phyloP scores from a whole-genome alignment of 2,113 vertebrate genomes.

The Sminthopsis crassicaudata region DNA sequence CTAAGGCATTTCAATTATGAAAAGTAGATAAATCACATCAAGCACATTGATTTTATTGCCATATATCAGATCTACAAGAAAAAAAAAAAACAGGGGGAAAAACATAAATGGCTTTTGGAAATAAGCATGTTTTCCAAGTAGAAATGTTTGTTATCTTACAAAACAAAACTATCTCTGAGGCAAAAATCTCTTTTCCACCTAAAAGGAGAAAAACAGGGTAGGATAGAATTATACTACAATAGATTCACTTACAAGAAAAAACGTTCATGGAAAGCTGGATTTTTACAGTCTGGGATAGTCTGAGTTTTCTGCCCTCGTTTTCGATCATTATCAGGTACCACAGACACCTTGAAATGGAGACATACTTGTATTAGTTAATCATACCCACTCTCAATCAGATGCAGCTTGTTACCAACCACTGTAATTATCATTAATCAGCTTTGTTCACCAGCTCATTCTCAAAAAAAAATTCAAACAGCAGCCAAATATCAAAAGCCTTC shows the following conservation, averaged over 20 bases:
- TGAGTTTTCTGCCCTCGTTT: conserved; percentile 80
- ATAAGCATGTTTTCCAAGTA: conserved; percentile 50
- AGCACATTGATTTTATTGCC: conserved; percentile 13
- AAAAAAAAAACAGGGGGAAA: conserved; percentile 3
- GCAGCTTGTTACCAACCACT: not conserved
- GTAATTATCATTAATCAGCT: not conserved
- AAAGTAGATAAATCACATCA: conserved; percentile 33
- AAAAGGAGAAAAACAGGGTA: fast-evolving
- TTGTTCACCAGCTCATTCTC: not conserved
- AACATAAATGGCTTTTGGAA: conserved; percentile 70
- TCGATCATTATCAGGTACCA: conserved; percentile 81
- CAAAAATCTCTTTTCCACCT: not conserved
- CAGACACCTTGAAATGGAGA: conserved; percentile 77
- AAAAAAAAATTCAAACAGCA: not conserved
- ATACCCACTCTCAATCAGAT: fast-evolving
- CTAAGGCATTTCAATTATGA: conserved; percentile 11
- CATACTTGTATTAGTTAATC: not conserved
- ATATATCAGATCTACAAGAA: conserved; percentile 26
- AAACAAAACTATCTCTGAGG: conserved; percentile 34
- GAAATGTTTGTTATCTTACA: conserved; percentile 59
- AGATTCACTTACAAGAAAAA: conserved; percentile 85
- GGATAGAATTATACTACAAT: not conserved
- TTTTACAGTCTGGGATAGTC: conserved; percentile 80
- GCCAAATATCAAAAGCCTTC: not conserved
- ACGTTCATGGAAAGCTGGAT: conserved; percentile 83